Evolutionary conservation across 2,113 vertebrate genomes (phyloP).

Genomic region (Cyanocitta stelleri): DNA sequence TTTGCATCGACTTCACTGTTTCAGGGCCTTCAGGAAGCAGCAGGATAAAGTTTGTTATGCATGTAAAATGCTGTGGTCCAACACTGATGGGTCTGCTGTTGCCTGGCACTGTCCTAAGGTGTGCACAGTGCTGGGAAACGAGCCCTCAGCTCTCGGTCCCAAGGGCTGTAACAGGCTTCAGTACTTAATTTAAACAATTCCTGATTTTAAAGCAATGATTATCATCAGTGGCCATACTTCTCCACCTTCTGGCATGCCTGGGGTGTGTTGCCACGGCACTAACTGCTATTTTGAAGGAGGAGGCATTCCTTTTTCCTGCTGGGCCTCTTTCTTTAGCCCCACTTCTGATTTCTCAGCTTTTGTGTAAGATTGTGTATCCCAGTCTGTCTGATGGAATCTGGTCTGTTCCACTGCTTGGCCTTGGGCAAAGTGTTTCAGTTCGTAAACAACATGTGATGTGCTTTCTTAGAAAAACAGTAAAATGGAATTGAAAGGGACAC

Average conservation of each 20-base stretch:
- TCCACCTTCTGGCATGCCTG: fast-evolving
- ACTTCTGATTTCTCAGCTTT: background rate
- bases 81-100: background rate
- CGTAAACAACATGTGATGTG: background rate
- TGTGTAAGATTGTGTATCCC: background rate
- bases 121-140: background rate
- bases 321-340: background rate
- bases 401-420: background rate
- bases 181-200: background rate
- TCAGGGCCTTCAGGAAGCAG: background rate
- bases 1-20: background rate
- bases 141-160: background rate
- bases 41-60: background rate
- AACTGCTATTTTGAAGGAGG: background rate
- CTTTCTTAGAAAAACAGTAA: background rate
- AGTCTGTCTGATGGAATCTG: background rate
- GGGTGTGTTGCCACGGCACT: fast-evolving
- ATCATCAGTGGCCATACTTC: background rate
- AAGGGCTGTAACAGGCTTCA: background rate
- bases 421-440: background rate
- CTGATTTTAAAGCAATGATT: background rate
- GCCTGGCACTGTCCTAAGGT: background rate
- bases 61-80: background rate
- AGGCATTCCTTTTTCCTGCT: background rate
- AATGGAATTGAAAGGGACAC: background rate